Percentiles rank a stretch among this genome's conserved stretches.
Conservation (phyloP, 2,888 invertebrate species). For the Acanthacorydalis orientalis region DNA sequence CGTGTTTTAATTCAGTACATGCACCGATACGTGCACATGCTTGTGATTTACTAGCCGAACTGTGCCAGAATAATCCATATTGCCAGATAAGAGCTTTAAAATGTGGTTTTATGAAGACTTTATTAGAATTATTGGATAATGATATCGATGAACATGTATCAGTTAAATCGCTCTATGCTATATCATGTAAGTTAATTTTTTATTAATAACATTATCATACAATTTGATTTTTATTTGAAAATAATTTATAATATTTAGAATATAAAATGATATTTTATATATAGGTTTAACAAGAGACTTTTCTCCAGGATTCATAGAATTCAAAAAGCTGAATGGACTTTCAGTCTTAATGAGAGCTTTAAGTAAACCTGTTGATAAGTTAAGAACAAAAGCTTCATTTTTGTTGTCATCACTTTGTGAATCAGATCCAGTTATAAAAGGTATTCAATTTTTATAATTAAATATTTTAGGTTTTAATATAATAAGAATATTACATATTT, state of each 20-base stretch:
- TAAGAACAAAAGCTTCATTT: constrained; percentile 57
- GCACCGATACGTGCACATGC: constrained; percentile 42
- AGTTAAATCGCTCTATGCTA: constrained; percentile 56
- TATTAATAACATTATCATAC: background rate
- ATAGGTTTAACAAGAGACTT: constrained; percentile 49
- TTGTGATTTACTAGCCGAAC: constrained; percentile 54
- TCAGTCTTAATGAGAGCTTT: constrained; percentile 42
- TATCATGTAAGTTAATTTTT: constrained; percentile 48
- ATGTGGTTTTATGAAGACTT: constrained; percentile 40
- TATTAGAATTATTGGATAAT: constrained; percentile 40
- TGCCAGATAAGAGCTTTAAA: constrained; percentile 59
- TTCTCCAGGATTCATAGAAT: constrained; percentile 37
- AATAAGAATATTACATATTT: too few species aligned
- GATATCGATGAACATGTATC: constrained; percentile 38
- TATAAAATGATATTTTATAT: too few species aligned
- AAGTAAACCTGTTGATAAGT: constrained; percentile 34
- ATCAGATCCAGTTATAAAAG: constrained; percentile 34
- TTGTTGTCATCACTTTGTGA: constrained; percentile 43
- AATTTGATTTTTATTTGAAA: background rate
- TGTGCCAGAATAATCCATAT: constrained; percentile 74
- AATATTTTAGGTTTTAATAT: background rate
- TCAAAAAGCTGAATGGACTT: constrained; percentile 49
- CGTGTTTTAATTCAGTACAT: constrained; percentile 45
- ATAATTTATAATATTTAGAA: too few species aligned
- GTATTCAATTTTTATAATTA: constrained; percentile 20